Evolutionary conservation across 2,888 invertebrate genomes (phyloP), one percentile per base, ranked within the genome.

Genomic region (Melikaiella ostensackeni): DNA sequence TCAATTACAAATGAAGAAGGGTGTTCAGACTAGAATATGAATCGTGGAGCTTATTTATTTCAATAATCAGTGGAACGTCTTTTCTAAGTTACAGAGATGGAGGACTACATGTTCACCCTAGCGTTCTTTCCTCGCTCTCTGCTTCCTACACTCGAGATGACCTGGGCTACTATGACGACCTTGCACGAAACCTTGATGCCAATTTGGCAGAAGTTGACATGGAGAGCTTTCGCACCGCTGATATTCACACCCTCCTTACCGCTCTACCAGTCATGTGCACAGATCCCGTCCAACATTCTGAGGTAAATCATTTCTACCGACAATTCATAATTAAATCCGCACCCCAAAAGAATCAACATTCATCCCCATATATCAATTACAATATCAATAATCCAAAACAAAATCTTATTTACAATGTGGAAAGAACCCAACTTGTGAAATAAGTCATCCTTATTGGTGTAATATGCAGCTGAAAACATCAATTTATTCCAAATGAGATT

Each of bases 191-290:
- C 91, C 94, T 98, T 92, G 98, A 98, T 92, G 97, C 97, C 81
- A 98, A 98, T 92, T 94, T 98, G 88, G 98, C 98, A 61, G 97
- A 98, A 92, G 97, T 97, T 77, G 98, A 98, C 92, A 98, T 98
- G 96, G 98, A 98, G 92, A 97, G 97, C 91, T 98, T 98, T 92
- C 95, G 96, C 84, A 96, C 97, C 30, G 96, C 97, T 92, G 98
- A 98, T 89, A 98, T 98, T 86, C 97, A 97, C 90, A 96, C 96
- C 84, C 93, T 97, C 87, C 94, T 98, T 82, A 95, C 96, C 83
- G 95, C 95, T 89, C 92, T 96, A 88, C 96, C 96, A 77, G 95
- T 95, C 85, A 95, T 94, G 93, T 91, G 91, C 33, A 90, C 91
- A 9, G 91, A 91, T 83, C 91, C 91, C 74, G 88, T 90, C 77